Percentiles rank a stretch among this genome's conserved stretches.
phyloP scores from a whole-genome alignment of 2,113 vertebrate species.

The Perca schrenkii region DNA sequence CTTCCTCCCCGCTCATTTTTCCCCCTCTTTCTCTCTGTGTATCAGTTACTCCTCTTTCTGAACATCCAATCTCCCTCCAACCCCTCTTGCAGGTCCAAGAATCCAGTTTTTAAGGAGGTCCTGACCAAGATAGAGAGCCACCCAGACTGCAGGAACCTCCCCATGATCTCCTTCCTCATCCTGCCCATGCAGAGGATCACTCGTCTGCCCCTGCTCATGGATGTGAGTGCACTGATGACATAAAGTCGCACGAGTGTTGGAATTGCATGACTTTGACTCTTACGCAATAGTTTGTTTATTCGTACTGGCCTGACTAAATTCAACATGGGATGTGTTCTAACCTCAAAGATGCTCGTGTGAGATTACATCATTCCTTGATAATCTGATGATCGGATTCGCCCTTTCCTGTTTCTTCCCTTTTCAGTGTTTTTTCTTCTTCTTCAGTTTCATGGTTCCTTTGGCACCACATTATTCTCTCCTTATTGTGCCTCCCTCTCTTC shows the following conservation, averaged over 20 bases:
- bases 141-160: constrained; percentile 93
- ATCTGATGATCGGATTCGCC: constrained; percentile 21
- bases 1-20: background rate
- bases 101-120: constrained; percentile 90
- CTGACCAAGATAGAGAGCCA: constrained; percentile 91
- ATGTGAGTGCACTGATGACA: constrained; percentile 87
- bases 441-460: constrained; percentile 47
- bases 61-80: background rate
- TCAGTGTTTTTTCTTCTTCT: constrained; percentile 6
- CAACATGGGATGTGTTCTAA: constrained; percentile 17
- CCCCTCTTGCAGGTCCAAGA: constrained; percentile 83
- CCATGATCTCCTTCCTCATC: constrained; percentile 99
- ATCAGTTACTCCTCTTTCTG: background rate
- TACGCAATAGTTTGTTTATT: constrained; percentile 60
- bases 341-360: constrained; percentile 43
- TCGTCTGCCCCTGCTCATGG: constrained; percentile 95
- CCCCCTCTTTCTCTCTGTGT: background rate
- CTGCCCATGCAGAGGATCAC: constrained; percentile 99
- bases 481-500: constrained; percentile 14
- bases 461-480: constrained; percentile 16
- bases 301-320: constrained; percentile 2
- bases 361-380: constrained; percentile 16
- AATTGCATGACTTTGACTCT: constrained; percentile 54
- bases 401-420: background rate
- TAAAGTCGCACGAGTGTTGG: constrained; percentile 28